A percentile compares a stretch with the other conserved stretches of the same genome.
Conservation (phyloP, 2,888 invertebrate species). For the Pristionchus exspectatus region DNA sequence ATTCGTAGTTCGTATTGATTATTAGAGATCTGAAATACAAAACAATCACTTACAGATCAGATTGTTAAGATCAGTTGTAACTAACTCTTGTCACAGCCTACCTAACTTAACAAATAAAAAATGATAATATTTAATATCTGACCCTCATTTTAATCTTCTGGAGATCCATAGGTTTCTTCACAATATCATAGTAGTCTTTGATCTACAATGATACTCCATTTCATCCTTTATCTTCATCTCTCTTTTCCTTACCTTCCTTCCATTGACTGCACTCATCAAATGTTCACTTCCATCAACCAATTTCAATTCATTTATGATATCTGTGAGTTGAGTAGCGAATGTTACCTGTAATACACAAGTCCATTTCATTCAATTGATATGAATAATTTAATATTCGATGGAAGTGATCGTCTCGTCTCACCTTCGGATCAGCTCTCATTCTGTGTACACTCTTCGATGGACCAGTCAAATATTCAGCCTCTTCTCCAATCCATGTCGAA, state of each 20-base stretch:
- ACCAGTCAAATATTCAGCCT: slow-evolving; percentile 75
- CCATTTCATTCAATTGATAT: not conserved
- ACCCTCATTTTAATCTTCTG: slow-evolving; percentile 92
- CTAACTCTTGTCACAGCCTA: too few relatives aligned
- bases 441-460: slow-evolving; percentile 87
- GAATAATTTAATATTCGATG: too few relatives aligned
- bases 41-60: not conserved
- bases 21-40: slow-evolving; percentile 67
- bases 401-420: slow-evolving; percentile 79
- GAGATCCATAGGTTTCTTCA: slow-evolving; percentile 95
- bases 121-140: not conserved
- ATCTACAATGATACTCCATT: slow-evolving; percentile 81
- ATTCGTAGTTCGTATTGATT: slow-evolving; percentile 88
- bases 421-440: slow-evolving; percentile 94
- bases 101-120: not conserved
- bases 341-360: slow-evolving; percentile 60
- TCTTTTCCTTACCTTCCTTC: slow-evolving; percentile 82
- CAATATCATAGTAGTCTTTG: slow-evolving; percentile 93
- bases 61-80: not conserved
- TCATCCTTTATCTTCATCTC: not conserved
- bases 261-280: slow-evolving; percentile 94
- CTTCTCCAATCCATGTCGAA: slow-evolving; percentile 68
- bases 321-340: slow-evolving; percentile 71
- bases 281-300: slow-evolving; percentile 91
- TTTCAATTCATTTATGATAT: slow-evolving; percentile 85